Conservation (phyloP, 2,113 vertebrate genomes). For the Otocyon megalotis region DNA sequence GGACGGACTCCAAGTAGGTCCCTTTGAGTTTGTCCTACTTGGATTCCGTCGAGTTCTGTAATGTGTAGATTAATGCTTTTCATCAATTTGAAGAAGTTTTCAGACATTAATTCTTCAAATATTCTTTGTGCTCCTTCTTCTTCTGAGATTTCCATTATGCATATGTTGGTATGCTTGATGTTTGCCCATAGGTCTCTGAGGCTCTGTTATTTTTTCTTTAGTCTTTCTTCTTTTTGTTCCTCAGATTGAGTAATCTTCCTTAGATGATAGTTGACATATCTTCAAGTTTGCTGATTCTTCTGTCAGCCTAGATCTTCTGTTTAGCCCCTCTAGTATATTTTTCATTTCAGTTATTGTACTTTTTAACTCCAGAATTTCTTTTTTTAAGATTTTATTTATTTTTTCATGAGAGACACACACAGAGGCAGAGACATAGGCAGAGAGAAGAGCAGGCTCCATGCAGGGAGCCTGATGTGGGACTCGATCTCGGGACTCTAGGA, state of each 20-base stretch:
- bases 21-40: conserved; percentile 33
- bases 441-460: no score
- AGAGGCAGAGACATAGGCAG: no score
- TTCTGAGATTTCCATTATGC: conserved; percentile 10
- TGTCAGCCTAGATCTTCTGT: conserved; percentile 24
- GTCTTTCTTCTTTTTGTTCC: conserved; percentile 40
- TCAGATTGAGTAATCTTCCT: conserved; percentile 24
- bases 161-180: conserved; percentile 12
- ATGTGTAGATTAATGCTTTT: conserved; percentile 44
- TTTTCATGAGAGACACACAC: no score
- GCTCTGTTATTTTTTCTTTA: neutral
- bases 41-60: neutral
- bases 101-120: conserved; percentile 31
- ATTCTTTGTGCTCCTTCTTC: neutral
- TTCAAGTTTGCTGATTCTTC: neutral
- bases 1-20: neutral
- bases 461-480: no score
- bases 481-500: no score
- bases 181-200: neutral
- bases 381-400: neutral
- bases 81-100: neutral
- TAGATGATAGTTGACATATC: neutral
- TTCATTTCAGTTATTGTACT: conserved; percentile 18
- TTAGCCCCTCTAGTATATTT: neutral
- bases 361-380: conserved; percentile 25